Evolutionary conservation across 1,140 invertebrate genomes (phyloP).

Genomic region (Zaprionus camerounensis): DNA sequence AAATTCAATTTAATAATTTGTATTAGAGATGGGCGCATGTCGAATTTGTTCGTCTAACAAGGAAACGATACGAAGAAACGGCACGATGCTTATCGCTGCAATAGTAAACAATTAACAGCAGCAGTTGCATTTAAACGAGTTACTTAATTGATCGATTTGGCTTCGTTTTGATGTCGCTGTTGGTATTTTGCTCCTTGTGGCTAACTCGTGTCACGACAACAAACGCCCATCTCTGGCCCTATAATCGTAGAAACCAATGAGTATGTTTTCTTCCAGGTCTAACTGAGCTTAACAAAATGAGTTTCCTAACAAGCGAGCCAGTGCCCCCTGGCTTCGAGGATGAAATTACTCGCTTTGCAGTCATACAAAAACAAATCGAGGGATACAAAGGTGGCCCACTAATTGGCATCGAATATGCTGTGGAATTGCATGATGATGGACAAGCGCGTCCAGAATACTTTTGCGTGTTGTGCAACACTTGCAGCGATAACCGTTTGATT

Average conservation of each 20-base stretch:
- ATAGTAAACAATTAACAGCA: neutral
- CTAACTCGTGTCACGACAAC: slow-evolving; percentile 7
- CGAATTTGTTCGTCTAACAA: neutral
- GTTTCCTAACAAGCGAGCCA: slow-evolving; percentile 88
- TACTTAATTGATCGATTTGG: no score
- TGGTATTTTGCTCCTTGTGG: neutral
- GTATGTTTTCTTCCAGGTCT: slow-evolving; percentile 18
- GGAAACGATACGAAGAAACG: neutral
- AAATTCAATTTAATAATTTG: neutral
- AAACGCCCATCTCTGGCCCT: slow-evolving; percentile 1
- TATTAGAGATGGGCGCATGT: slow-evolving; percentile 27
- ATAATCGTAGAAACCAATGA: slow-evolving; percentile 13
- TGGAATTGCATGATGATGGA: slow-evolving; percentile 88
- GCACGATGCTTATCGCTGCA: neutral
- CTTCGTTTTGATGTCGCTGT: neutral
- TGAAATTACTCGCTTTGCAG: slow-evolving; percentile 85
- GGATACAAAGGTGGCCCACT: slow-evolving; percentile 84
- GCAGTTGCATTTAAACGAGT: neutral
- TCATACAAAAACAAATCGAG: slow-evolving; percentile 86
- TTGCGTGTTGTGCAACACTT: slow-evolving; percentile 91
- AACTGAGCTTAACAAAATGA: slow-evolving; percentile 46
- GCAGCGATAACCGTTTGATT: slow-evolving; percentile 90
- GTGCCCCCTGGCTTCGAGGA: slow-evolving; percentile 90
- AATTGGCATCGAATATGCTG: slow-evolving; percentile 89
- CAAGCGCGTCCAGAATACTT: slow-evolving; percentile 88